These are phyloP conservation scores for Lepidotrigona ventralis DNA, from an alignment of 1,140 invertebrate genomes.

Conservation along the genomic window DNA sequence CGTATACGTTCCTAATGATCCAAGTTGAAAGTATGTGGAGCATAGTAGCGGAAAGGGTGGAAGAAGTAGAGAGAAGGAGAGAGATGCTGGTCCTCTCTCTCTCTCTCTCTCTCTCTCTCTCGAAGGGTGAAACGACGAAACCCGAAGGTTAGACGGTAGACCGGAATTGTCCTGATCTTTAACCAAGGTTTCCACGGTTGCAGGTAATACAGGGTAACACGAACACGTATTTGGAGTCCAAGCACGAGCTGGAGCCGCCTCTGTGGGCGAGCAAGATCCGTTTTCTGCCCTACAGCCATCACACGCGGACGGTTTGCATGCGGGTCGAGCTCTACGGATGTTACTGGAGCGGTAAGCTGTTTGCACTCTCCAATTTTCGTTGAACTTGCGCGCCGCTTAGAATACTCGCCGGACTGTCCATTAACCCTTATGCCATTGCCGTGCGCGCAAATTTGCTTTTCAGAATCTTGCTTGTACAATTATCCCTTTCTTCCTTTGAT, in stretches of 20 bases:
- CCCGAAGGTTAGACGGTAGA: conserved; percentile 47
- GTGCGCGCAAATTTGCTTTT: conserved; percentile 60
- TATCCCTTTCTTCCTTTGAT: conserved; percentile 57
- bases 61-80: background rate
- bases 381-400: conserved; percentile 58
- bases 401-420: conserved; percentile 62
- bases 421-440: conserved; percentile 57
- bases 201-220: conserved; percentile 93
- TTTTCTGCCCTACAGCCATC: conserved; percentile 87
- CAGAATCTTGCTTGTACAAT: conserved; percentile 63
- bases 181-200: conserved; percentile 68
- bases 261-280: conserved; percentile 87
- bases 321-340: conserved; percentile 89
- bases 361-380: conserved; percentile 67
- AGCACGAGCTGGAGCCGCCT: conserved; percentile 86
- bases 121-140: background rate
- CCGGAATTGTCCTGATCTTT: conserved; percentile 49
- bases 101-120: background rate
- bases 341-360: conserved; percentile 83
- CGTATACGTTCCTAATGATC: conserved; percentile 9
- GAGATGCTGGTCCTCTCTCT: background rate
- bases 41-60: background rate
- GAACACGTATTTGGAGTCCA: conserved; percentile 92
- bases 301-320: conserved; percentile 89
- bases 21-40: conserved; percentile 2